A percentile compares a stretch with the other conserved stretches of the same genome.
Evolutionary conservation across 53 echinoderm and acorn worm genomes (phyloP).

Genomic region (Mesocentrotus franciscanus): DNA sequence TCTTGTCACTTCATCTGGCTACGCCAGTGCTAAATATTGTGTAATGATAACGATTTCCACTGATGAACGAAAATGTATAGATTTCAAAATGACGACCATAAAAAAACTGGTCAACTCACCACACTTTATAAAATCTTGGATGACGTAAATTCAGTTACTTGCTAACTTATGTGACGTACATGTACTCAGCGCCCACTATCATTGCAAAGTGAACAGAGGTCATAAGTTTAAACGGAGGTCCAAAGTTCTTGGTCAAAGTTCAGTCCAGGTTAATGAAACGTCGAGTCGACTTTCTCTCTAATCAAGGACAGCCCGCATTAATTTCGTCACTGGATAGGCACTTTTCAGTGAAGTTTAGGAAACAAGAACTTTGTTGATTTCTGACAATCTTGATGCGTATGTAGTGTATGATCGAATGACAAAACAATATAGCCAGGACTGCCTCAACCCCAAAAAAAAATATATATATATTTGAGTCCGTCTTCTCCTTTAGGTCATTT

Average conservation of each 20-base stretch:
- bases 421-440: not conserved
- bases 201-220: not conserved
- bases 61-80: not conserved
- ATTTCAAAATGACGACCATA: not conserved
- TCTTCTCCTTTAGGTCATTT: not conserved
- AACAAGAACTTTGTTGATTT: not conserved
- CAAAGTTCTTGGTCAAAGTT: constrained; percentile 1
- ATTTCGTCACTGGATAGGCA: constrained; percentile 10
- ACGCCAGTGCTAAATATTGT: not conserved
- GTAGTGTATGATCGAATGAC: not conserved
- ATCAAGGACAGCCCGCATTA: not conserved
- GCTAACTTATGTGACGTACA: not conserved
- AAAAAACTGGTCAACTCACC: not conserved
- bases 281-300: not conserved
- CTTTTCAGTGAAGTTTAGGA: not conserved
- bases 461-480: not conserved
- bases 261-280: not conserved
- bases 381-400: not conserved
- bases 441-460: not conserved
- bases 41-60: too few species aligned
- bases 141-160: too few species aligned
- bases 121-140: too few species aligned
- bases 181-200: not conserved
- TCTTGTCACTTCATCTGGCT: not conserved
- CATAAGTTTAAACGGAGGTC: not conserved